phyloP scores from a whole-genome alignment of 2,113 vertebrate genomes.

The Triplophysa rosa region DNA sequence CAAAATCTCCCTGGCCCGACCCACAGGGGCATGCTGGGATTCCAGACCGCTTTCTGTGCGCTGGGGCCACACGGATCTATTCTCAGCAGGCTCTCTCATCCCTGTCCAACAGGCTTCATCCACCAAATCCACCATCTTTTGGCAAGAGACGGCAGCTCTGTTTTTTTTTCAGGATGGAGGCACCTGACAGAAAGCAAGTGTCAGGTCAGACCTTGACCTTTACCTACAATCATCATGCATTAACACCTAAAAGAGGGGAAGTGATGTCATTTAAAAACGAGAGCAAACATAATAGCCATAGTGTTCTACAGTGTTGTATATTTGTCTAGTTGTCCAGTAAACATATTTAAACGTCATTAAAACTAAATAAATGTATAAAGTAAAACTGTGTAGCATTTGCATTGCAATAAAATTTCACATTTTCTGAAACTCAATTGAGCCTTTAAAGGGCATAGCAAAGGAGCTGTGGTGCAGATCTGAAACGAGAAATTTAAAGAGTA shows the following conservation, averaged over 20 bases:
- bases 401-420: no score
- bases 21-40: slow-evolving; percentile 50
- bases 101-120: slow-evolving; percentile 60
- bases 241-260: not conserved
- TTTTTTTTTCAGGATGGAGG: slow-evolving; percentile 35
- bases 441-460: no score
- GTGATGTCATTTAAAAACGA: not conserved
- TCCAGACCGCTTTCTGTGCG: slow-evolving; percentile 46
- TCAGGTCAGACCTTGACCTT: slow-evolving; percentile 38
- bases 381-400: no score
- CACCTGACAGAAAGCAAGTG: slow-evolving; percentile 44
- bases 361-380: no score
- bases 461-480: no score
- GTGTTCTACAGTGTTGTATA: not conserved
- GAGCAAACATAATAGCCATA: not conserved
- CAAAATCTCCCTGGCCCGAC: slow-evolving; percentile 54
- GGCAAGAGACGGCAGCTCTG: slow-evolving; percentile 40
- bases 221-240: not conserved
- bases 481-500: no score
- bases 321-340: not conserved
- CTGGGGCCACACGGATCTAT: slow-evolving; percentile 50
- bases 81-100: slow-evolving; percentile 63
- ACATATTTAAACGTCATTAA: no score
- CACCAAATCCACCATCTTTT: slow-evolving; percentile 58
- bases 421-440: no score